Percentiles rank a stretch among this genome's conserved stretches.
Conservation (phyloP, 2,113 vertebrate genomes). For the Zosterops japonicus region DNA sequence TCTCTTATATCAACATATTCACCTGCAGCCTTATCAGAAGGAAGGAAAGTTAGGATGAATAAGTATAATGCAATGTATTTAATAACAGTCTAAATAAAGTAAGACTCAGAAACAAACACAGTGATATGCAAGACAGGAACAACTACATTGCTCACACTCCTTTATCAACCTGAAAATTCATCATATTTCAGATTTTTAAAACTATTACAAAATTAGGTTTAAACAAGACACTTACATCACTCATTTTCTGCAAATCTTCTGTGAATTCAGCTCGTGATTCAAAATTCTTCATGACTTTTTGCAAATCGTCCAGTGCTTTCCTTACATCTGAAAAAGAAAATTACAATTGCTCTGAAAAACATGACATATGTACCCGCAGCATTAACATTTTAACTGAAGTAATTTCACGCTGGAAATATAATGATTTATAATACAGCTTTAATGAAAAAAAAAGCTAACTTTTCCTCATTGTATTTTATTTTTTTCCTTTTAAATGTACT, state of each 20-base stretch:
- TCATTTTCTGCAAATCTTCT: conserved; percentile 85
- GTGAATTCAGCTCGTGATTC: conserved; percentile 84
- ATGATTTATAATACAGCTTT: conserved; percentile 42
- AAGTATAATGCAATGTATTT: neutral
- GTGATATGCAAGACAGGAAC: neutral
- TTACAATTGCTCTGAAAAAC: conserved; percentile 39
- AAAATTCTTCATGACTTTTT: conserved; percentile 90
- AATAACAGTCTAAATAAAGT: neutral
- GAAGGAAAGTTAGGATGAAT: neutral
- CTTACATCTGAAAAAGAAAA: conserved; percentile 86
- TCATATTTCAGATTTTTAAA: neutral
- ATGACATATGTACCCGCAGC: neutral
- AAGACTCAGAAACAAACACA: neutral
- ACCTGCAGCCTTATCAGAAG: conserved; percentile 78
- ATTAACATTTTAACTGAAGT: conserved; percentile 53
- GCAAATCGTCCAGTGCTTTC: conserved; percentile 84
- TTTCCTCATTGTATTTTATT: conserved; percentile 17
- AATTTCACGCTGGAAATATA: conserved; percentile 35
- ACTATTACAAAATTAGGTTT: neutral
- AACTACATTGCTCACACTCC: neutral
- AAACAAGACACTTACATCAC: conserved; percentile 75
- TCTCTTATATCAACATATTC: conserved; percentile 92
- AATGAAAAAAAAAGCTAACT: neutral
- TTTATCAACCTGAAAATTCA: neutral
- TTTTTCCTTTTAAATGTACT: conserved; percentile 14